Evolutionary conservation across 2,113 vertebrate species (phyloP), one percentile per base, ranked within the genome.

Genomic region (Panthera leo): DNA sequence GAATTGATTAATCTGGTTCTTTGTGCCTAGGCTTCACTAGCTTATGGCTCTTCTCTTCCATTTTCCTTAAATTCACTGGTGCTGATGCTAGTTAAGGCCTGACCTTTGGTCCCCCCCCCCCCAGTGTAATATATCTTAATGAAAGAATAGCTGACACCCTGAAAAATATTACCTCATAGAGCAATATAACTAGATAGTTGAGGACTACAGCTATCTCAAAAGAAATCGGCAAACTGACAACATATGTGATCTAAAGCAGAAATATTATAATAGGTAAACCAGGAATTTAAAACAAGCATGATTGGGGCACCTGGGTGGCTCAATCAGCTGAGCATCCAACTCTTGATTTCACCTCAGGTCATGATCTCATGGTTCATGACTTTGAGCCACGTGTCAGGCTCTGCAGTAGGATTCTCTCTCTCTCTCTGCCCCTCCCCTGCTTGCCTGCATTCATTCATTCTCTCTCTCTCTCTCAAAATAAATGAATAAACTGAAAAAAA

Each of bases 261-360:
- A 80, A 42, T 71, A 53, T 80, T 87, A 34, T 1, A 68, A 2
- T 55, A 65, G 34, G 13, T 94, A 55, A 91, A 70, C 53, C 70
- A 89, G 27, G 55, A 91, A 51, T 95, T 91, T 87, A 65, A 95
- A 95, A 78, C 34, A 93, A 84, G 27, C 42, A 53, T 82, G 5
- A 58, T 23, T 53, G 58, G 58, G 58, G 21, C 58, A 61, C 58
- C 53, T 55, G 53, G 16, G 16, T 55, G 53, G 53, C 53, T 55
- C 53, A 55, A 5, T 55, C 14, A 16, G 53, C 15, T 18, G 15
- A 55, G 16, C 15, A 1, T 55, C 53, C 53, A 55, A 55, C 53
- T 55, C 53, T 55, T 55, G 16, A 55, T 55, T 55, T 55, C 15
- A 15, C 14, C 53, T 55, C 14, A 55, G 53, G 53, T 55, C 53